phyloP scores from a whole-genome alignment of 2,797 vertebrate genomes.

The Protosalanx chinensis region DNA sequence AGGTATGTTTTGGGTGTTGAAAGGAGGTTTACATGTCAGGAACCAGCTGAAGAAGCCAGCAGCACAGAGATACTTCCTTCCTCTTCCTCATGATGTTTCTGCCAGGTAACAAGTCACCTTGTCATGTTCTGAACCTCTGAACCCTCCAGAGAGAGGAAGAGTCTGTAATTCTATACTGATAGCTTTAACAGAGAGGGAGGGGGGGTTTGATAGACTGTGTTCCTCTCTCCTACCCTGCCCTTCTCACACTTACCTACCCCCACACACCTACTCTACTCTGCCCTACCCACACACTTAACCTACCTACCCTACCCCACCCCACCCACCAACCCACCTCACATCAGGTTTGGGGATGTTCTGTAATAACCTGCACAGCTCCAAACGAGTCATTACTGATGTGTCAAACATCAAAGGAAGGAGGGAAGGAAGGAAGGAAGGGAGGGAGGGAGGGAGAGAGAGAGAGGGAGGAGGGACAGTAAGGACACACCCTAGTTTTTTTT shows the following conservation, averaged over 20 bases:
- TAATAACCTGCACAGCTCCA: not conserved
- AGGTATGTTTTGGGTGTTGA: not conserved
- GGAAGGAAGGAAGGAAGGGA: too few relatives aligned
- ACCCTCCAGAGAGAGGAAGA: conserved; percentile 21
- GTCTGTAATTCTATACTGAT: conserved; percentile 44
- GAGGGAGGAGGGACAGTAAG: not conserved
- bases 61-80: not conserved
- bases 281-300: too few relatives aligned
- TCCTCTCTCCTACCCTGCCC: not conserved
- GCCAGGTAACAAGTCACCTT: conserved; percentile 68
- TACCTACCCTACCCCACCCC: conserved; percentile 5
- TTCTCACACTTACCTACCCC: too few relatives aligned
- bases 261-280: conserved; percentile 1
- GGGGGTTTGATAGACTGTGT: conserved; percentile 34
- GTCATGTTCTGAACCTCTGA: conserved; percentile 34
- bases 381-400: not conserved
- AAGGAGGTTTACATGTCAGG: not conserved
- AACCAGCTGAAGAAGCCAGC: not conserved
- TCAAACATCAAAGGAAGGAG: not conserved
- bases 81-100: conserved; percentile 53
- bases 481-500: not conserved
- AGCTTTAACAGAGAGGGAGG: conserved; percentile 51
- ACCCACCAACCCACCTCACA: conserved; percentile 8
- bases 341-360: not conserved
- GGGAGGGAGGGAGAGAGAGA: not conserved